Evolutionary conservation across 2,113 vertebrate species (phyloP).

Genomic region (Dromiciops gliroides): DNA sequence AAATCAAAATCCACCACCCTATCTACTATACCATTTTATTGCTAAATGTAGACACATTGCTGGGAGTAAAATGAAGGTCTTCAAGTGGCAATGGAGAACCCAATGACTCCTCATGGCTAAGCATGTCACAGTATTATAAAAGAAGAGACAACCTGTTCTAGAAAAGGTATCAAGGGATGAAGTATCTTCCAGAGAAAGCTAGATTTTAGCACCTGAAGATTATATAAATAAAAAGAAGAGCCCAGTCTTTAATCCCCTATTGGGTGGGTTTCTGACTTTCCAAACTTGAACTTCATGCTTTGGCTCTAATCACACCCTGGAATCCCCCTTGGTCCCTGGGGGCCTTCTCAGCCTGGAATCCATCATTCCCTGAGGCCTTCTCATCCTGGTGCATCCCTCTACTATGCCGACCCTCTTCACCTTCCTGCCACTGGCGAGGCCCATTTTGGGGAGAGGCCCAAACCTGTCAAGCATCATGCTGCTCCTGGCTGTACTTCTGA

Average conservation of each 20-base stretch:
- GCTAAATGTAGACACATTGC: too few relatives aligned
- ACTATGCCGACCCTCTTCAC: background rate
- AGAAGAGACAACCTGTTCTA: background rate
- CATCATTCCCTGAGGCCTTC: background rate
- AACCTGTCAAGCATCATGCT: background rate
- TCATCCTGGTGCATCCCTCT: background rate
- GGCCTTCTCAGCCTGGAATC: background rate
- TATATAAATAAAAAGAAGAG: too few relatives aligned
- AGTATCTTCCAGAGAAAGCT: too few relatives aligned
- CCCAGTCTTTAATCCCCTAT: too few relatives aligned
- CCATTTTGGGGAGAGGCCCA: background rate
- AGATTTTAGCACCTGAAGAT: too few relatives aligned
- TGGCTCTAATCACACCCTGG: background rate
- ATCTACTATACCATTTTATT: background rate
- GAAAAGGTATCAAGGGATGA: too few relatives aligned
- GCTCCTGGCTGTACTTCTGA: background rate
- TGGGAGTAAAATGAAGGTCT: too few relatives aligned
- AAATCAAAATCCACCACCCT: background rate
- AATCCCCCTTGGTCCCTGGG: background rate
- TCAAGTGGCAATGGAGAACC: too few relatives aligned
- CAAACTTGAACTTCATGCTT: too few relatives aligned
- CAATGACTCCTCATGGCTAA: too few relatives aligned
- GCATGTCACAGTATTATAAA: background rate
- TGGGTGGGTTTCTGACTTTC: too few relatives aligned
- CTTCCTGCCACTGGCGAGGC: background rate